phyloP scores from a whole-genome alignment of 2,888 invertebrate genomes.

The Hydrotaea cyrtoneurina region DNA sequence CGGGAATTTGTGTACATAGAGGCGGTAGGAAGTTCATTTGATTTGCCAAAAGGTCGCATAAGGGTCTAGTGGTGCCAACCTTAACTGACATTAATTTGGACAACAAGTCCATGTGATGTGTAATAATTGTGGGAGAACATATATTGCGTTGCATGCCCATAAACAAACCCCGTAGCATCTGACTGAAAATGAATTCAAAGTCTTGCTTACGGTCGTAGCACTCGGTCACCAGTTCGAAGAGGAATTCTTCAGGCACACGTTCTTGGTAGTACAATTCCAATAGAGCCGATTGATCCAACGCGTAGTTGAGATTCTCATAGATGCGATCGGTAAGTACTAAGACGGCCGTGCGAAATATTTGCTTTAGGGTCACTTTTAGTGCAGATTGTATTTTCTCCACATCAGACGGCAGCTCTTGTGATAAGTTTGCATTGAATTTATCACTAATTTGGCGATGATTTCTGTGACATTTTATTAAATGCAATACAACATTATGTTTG shows the following conservation, averaged over 20 bases:
- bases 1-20: conserved; percentile 87
- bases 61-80: conserved; percentile 87
- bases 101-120: conserved; percentile 88
- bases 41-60: conserved; percentile 86
- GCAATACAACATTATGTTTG: conserved; percentile 76
- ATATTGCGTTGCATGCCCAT: conserved; percentile 80
- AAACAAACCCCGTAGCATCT: conserved; percentile 78
- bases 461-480: conserved; percentile 77
- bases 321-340: conserved; percentile 77
- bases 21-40: conserved; percentile 89
- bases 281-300: conserved; percentile 82
- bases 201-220: conserved; percentile 80
- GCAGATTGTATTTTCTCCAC: conserved; percentile 58
- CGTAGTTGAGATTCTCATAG: conserved; percentile 73
- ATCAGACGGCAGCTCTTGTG: conserved; percentile 53
- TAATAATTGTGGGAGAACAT: conserved; percentile 78
- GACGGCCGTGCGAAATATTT: conserved; percentile 73
- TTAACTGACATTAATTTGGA: conserved; percentile 91
- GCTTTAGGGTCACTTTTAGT: conserved; percentile 68
- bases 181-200: conserved; percentile 78
- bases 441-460: conserved; percentile 71
- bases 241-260: conserved; percentile 84
- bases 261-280: conserved; percentile 84
- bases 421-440: conserved; percentile 51
- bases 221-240: conserved; percentile 83